These are phyloP conservation scores for Polyommatus icarus DNA, from an alignment of 2,888 invertebrate species.

Conservation along the genomic window DNA sequence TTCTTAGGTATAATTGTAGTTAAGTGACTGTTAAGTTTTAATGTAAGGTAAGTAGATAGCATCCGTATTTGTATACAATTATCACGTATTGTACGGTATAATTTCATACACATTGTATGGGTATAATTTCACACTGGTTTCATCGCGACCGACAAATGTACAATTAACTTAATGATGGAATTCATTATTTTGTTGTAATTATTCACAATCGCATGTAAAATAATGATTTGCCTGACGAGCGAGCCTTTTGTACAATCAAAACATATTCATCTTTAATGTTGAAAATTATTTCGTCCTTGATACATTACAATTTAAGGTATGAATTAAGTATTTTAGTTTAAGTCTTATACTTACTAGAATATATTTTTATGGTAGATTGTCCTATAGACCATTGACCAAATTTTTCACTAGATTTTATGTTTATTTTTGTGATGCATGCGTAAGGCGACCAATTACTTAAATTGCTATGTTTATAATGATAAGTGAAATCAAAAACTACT, in stretches of 20 bases:
- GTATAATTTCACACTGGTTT: constrained; percentile 59
- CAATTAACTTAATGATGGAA: constrained; percentile 59
- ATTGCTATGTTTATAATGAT: too few relatives aligned
- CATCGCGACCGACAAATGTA: constrained; percentile 50
- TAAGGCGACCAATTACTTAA: too few relatives aligned
- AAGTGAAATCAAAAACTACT: too few relatives aligned
- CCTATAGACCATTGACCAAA: too few relatives aligned
- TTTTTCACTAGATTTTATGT: too few relatives aligned
- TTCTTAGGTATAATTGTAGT: constrained; percentile 65
- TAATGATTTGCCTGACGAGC: constrained; percentile 37
- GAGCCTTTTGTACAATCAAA: constrained; percentile 27
- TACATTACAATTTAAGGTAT: neutral
- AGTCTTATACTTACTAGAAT: too few relatives aligned
- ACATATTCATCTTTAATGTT: constrained; percentile 10
- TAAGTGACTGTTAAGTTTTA: constrained; percentile 76
- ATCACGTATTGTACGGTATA: constrained; percentile 61
- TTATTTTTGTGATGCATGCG: too few relatives aligned
- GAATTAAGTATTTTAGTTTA: too few relatives aligned
- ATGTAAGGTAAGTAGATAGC: constrained; percentile 72
- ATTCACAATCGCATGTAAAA: constrained; percentile 40
- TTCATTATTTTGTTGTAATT: constrained; percentile 51
- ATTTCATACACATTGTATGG: constrained; percentile 59
- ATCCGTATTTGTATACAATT: constrained; percentile 66
- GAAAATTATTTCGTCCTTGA: neutral
- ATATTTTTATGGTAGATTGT: too few relatives aligned